phyloP scores from a whole-genome alignment of 2,888 invertebrate genomes.

The Elegia similella region DNA sequence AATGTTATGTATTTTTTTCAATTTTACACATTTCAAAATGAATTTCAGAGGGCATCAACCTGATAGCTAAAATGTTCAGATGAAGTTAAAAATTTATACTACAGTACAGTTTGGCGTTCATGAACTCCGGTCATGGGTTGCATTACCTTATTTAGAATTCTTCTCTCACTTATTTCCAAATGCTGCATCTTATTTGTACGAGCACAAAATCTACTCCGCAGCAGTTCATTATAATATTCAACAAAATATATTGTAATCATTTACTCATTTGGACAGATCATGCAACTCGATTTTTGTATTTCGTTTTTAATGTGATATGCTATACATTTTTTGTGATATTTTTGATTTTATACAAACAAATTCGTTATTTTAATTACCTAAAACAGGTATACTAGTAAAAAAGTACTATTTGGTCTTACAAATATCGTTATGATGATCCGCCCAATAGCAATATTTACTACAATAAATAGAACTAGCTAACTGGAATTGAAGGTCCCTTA shows the following conservation, averaged over 20 bases:
- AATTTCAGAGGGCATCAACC: constrained; percentile 72
- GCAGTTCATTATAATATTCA: constrained; percentile 70
- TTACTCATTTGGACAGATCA: constrained; percentile 66
- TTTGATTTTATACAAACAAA: constrained; percentile 67
- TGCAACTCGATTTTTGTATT: constrained; percentile 53
- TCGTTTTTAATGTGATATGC: constrained; percentile 67
- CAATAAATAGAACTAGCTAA: constrained; percentile 80
- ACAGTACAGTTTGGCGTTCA: constrained; percentile 73
- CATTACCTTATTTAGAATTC: constrained; percentile 59
- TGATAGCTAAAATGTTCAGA: constrained; percentile 71
- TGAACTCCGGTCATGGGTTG: constrained; percentile 61
- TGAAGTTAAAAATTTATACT: constrained; percentile 65
- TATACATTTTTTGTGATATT: constrained; percentile 74
- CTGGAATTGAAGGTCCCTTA: constrained; percentile 82
- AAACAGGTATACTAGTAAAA: constrained; percentile 71
- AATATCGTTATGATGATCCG: constrained; percentile 67
- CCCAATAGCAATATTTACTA: constrained; percentile 70
- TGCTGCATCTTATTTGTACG: constrained; percentile 70
- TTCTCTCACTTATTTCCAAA: constrained; percentile 81
- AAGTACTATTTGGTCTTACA: constrained; percentile 77
- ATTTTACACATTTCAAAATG: constrained; percentile 78
- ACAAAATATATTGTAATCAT: constrained; percentile 76
- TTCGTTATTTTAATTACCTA: constrained; percentile 63
- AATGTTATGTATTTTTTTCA: constrained; percentile 78
- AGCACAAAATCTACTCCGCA: constrained; percentile 70